A percentile compares a stretch with the other conserved stretches of the same genome.
Conservation (phyloP, 2,113 vertebrate species). For the Brevimyrus niger region DNA sequence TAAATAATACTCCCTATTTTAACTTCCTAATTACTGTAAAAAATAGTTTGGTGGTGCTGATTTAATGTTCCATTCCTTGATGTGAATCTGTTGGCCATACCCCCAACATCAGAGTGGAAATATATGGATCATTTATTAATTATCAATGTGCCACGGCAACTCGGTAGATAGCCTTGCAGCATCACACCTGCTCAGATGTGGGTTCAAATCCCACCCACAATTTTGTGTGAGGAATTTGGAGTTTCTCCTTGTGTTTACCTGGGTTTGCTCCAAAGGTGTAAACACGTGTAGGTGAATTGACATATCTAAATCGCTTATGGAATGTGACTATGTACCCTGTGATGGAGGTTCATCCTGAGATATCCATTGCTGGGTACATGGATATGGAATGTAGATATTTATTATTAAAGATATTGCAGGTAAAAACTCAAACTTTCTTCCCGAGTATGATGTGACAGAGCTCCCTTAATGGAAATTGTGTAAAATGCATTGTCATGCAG, state of each 20-base stretch:
- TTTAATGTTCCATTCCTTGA: background rate
- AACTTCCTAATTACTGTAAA: background rate
- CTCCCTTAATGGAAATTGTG: background rate
- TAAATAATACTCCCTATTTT: background rate
- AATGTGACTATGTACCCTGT: background rate
- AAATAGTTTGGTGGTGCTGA: background rate
- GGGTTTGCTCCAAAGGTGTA: background rate
- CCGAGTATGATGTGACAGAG: background rate
- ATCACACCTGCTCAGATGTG: background rate
- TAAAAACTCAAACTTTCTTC: background rate
- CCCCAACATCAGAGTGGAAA: background rate
- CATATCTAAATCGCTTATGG: background rate
- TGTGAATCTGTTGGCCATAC: background rate
- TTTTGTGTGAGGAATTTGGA: background rate
- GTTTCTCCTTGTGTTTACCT: background rate
- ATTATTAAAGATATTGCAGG: background rate
- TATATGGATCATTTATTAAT: background rate
- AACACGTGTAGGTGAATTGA: background rate
- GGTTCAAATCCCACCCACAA: background rate
- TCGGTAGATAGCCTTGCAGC: background rate
- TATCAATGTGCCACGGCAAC: background rate
- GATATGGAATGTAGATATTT: background rate
- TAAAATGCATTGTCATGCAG: background rate
- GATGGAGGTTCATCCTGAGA: background rate
- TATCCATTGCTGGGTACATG: background rate